A percentile compares a stretch with the other conserved stretches of the same genome.
Evolutionary conservation across 30 jellyfish, hydroid and myxozoan species (phyloP).

Genomic region (Phacellophora camtschatica): DNA sequence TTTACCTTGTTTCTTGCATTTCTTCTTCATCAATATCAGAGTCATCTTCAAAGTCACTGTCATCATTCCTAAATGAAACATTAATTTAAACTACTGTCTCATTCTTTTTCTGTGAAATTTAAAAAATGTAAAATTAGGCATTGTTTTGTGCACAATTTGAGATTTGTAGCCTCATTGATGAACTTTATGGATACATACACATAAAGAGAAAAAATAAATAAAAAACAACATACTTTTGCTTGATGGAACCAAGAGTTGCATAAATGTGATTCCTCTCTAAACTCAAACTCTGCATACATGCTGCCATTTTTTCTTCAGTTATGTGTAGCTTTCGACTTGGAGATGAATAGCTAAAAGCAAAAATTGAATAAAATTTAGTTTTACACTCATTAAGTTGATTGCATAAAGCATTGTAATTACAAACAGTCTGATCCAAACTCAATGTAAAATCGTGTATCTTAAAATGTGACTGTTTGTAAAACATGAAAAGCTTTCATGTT

Average conservation of each 20-base stretch:
- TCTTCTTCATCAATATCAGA: constrained; percentile 43
- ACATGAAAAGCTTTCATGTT: too few species aligned
- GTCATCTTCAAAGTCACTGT: constrained; percentile 71
- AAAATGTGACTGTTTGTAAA: too few species aligned
- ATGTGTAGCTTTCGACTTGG: constrained; percentile 67
- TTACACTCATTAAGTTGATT: too few species aligned
- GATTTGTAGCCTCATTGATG: too few species aligned
- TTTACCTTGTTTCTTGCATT: constrained; percentile 22
- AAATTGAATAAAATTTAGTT: neutral
- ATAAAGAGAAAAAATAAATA: too few species aligned
- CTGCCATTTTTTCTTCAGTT: constrained; percentile 76
- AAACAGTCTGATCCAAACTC: too few species aligned
- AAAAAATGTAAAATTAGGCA: too few species aligned
- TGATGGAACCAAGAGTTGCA: constrained; percentile 18
- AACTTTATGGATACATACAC: too few species aligned
- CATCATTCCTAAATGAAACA: constrained; percentile 29
- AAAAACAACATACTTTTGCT: constrained; percentile 24
- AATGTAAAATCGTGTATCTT: too few species aligned
- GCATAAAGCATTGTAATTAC: too few species aligned
- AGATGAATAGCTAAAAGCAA: constrained; percentile 14
- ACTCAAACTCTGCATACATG: constrained; percentile 55
- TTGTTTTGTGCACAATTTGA: too few species aligned
- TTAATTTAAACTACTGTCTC: neutral
- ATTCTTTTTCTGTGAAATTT: too few species aligned
- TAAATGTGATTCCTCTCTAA: neutral